Evolutionary conservation across 2,113 vertebrate genomes (phyloP).

Genomic region (Laticauda colubrina): DNA sequence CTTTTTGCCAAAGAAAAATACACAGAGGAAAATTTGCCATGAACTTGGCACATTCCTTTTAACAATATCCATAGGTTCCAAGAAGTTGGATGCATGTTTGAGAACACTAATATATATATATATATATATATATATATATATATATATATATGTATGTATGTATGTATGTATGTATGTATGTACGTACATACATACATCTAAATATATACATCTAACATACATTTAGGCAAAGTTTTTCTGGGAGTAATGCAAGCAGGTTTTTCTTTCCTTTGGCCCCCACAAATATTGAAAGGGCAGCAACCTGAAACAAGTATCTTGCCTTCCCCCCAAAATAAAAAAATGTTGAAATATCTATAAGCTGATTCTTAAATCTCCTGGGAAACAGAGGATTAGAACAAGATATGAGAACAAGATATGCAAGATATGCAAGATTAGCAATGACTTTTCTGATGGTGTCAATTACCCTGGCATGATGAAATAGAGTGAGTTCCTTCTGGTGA

Average conservation of each 20-base stretch:
- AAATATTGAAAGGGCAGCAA: background rate
- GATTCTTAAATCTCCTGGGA: background rate
- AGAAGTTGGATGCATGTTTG: background rate
- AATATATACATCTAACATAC: background rate
- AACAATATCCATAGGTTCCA: background rate
- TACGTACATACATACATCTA: background rate
- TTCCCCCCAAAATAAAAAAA: background rate
- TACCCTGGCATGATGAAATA: background rate
- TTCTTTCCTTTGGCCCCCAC: fast-evolving
- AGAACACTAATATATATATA: no score
- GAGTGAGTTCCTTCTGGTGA: background rate
- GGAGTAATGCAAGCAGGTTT: background rate
- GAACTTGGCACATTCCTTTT: background rate
- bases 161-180: no score
- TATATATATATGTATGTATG: no score
- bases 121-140: no score
- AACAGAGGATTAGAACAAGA: background rate
- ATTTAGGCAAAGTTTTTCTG: background rate
- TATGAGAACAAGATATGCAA: background rate
- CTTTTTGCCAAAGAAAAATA: background rate
- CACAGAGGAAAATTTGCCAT: background rate
- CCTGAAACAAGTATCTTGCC: background rate
- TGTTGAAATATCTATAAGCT: no score
- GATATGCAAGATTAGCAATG: background rate
- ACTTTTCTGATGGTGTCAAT: background rate